phyloP scores from a whole-genome alignment of 1,140 invertebrate species.

The Daktulosphaira vitifoliae region DNA sequence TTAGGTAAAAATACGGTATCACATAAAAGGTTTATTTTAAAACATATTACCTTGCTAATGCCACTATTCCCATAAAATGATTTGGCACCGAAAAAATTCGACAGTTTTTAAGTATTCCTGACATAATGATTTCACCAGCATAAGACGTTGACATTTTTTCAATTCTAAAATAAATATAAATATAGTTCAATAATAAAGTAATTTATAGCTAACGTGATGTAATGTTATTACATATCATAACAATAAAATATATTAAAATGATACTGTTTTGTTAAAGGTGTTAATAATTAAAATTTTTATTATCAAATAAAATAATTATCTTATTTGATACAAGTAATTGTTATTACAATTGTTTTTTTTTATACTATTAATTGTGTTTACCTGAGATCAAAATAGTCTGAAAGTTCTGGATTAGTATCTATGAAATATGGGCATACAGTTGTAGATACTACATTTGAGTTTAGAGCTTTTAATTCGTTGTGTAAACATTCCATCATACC shows the following conservation, averaged over 20 bases:
- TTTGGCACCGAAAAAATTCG: conserved; percentile 23
- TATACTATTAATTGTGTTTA: not conserved
- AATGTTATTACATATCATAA: too few species aligned
- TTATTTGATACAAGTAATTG: too few species aligned
- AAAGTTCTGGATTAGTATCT: conserved; percentile 29
- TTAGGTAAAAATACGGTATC: too few species aligned
- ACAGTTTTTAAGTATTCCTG: conserved; percentile 19
- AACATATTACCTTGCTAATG: not conserved
- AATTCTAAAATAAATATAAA: not conserved
- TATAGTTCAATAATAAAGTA: not conserved
- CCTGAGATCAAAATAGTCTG: conserved; percentile 28
- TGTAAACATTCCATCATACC: conserved; percentile 36
- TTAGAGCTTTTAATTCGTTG: conserved; percentile 25
- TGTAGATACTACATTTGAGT: conserved; percentile 33
- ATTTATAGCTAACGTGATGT: too few species aligned
- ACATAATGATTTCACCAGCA: not conserved
- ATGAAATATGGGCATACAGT: conserved; percentile 36
- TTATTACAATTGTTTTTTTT: too few species aligned
- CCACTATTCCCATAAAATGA: not conserved
- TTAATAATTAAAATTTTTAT: too few species aligned
- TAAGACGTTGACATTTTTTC: conserved; percentile 5
- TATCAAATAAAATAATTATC: not conserved
- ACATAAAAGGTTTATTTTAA: too few species aligned
- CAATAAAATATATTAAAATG: too few species aligned
- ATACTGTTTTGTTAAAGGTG: too few species aligned